Conservation (phyloP, 35 echinoderm and acorn worm genomes). For the Strongylocentrotus purpuratus region DNA sequence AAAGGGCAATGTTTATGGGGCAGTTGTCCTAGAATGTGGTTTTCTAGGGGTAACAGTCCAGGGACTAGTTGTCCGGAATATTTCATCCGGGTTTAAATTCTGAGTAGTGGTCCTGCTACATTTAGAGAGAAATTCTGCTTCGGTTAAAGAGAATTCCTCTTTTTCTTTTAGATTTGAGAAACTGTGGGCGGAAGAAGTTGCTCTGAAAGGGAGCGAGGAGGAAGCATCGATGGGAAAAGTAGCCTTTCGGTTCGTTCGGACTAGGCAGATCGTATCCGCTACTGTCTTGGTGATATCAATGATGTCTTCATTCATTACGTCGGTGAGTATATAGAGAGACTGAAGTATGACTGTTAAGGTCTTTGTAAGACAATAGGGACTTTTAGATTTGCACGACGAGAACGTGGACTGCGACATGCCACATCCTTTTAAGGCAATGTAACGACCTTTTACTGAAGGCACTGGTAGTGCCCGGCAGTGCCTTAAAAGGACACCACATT, state of each 20-base stretch:
- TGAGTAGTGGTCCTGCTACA: neutral
- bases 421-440: too few species aligned
- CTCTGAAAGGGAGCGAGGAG: neutral
- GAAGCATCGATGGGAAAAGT: neutral
- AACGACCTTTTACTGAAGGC: too few species aligned
- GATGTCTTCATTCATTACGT: conserved; percentile 3
- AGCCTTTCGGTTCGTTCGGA: conserved; percentile 29
- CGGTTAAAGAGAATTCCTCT: neutral
- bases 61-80: too few species aligned
- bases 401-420: too few species aligned
- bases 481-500: too few species aligned
- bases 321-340: neutral
- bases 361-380: too few species aligned
- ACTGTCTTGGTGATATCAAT: neutral
- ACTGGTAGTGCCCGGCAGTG: too few species aligned
- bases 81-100: neutral
- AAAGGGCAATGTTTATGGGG: too few species aligned
- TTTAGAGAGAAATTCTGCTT: neutral
- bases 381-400: too few species aligned
- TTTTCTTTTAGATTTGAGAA: neutral
- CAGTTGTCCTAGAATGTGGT: too few species aligned
- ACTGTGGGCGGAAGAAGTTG: conserved; percentile 9
- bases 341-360: too few species aligned
- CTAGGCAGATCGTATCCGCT: conserved; percentile 23
- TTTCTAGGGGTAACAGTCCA: too few species aligned